phyloP scores from a whole-genome alignment of 2,888 invertebrate species.

The Apodemia hepburni region DNA sequence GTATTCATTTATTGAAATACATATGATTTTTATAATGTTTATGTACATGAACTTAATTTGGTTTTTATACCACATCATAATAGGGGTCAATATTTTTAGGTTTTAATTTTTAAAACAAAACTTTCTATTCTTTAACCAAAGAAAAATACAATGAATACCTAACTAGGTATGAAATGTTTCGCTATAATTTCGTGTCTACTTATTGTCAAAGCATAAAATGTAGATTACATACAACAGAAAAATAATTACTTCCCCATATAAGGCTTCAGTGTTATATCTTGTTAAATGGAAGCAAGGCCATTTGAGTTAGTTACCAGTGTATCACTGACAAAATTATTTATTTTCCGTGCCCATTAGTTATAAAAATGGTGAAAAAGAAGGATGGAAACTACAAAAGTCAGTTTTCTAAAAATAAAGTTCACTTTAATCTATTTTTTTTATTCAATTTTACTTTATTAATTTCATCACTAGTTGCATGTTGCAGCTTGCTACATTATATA shows the following conservation, averaged over 20 bases:
- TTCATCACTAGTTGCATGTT: too few species aligned
- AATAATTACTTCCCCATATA: neutral
- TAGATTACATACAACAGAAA: neutral
- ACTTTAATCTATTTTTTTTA: slow-evolving; percentile 11
- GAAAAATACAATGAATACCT: too few species aligned
- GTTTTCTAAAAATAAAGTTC: neutral
- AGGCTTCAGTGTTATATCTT: slow-evolving; percentile 13
- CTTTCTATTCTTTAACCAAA: too few species aligned
- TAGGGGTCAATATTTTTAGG: too few species aligned
- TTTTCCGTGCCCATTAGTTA: neutral
- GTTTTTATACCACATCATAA: too few species aligned
- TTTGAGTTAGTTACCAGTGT: slow-evolving; percentile 5
- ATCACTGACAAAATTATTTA: neutral
- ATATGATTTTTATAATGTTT: too few species aligned
- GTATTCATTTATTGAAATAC: too few species aligned
- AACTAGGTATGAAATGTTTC: too few species aligned
- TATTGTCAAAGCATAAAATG: neutral
- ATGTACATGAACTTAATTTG: too few species aligned
- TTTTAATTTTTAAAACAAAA: too few species aligned
- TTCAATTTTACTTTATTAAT: too few species aligned
- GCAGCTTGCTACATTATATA: too few species aligned
- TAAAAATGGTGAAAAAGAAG: slow-evolving; percentile 31
- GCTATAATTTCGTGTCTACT: neutral
- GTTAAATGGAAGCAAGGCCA: slow-evolving; percentile 10
- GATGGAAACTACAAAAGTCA: slow-evolving; percentile 31